phyloP scores from a whole-genome alignment of 2,113 vertebrate genomes.

The Tonatia bakeri region DNA sequence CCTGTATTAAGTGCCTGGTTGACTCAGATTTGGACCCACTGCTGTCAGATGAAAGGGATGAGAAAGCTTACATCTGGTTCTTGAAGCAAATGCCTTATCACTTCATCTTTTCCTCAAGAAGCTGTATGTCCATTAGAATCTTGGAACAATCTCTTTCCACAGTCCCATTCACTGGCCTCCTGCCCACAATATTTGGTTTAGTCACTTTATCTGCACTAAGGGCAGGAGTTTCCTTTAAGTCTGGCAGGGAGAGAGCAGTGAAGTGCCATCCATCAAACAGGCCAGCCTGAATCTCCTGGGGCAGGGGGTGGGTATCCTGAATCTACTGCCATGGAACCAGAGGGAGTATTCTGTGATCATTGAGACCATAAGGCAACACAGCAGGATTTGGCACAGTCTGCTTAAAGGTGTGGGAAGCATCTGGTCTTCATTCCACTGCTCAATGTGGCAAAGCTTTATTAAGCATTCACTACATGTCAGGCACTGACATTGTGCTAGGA shows the following conservation, averaged over 20 bases:
- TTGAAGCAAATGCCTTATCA: not conserved
- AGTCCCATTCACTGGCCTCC: slow-evolving; percentile 28
- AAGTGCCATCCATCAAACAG: not conserved
- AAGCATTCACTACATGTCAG: not conserved
- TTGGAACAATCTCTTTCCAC: not conserved
- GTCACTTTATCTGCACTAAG: slow-evolving; percentile 42
- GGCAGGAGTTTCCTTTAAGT: not conserved
- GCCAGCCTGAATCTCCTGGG: not conserved
- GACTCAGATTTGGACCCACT: not conserved
- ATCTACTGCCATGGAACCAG: not conserved
- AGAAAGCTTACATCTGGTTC: not conserved
- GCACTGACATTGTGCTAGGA: not conserved
- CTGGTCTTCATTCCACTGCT: not conserved
- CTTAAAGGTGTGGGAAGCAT: not conserved
- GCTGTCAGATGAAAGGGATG: not conserved
- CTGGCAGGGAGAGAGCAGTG: not conserved
- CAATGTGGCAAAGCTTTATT: not conserved
- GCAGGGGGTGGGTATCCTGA: not conserved
- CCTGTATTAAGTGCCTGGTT: not conserved
- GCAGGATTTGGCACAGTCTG: not conserved
- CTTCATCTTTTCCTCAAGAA: not conserved
- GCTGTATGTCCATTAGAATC: slow-evolving; percentile 7
- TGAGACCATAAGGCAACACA: not conserved
- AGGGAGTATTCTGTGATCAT: not conserved
- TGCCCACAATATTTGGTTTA: slow-evolving; percentile 23